Evolutionary conservation across 1,140 invertebrate genomes (phyloP), one percentile per base, ranked within the genome.

Genomic region (Drosophila kanapiae): DNA sequence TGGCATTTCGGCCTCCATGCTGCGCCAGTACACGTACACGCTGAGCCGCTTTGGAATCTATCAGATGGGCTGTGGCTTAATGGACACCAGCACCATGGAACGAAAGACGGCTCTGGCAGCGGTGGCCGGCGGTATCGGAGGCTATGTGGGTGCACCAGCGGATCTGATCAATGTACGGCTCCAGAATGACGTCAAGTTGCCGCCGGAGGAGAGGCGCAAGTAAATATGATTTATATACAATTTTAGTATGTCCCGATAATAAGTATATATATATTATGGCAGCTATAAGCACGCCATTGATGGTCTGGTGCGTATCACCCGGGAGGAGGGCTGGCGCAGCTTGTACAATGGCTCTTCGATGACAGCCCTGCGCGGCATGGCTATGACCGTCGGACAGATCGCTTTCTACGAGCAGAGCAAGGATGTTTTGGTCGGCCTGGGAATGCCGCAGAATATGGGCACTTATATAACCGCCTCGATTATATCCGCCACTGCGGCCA

Each of bases 301-400:
- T 94, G 99, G 99, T 3, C 77, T 99, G 14, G 94, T 96, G 51
- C 94, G 96, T 58, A 97, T 99, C 1, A 95, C 94, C 16, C 93
- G 93, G 31, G 95, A 98, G 91, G 99, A 99, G 94, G 99, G 99
- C 1, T 91, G 96, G 38, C 77, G 80, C 11, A 94, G 95, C 53
- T 93, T 99, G 33, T 99, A 98, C 93, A 96, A 95, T 70, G 98
- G 98, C 4, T 97, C 97, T 11, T 95, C 96, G 0, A 98, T 98
- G 93, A 98, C 98, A 0, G 98, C 98, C 29, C 94, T 94, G 38
- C 95, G 99, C 81, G 99, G 98, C 40, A 94, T 97, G 13, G 93
- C 99, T 8, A 99, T 99, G 96, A 99, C 98, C 7, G 96, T 99
- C 67, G 99, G 99, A 10, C 99, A 99, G 93, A 94, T 99, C 51